Evolutionary conservation across 37 sponge, comb jelly and placozoan genomes (phyloP).

Genomic region (Mnemiopsis leidyi): DNA sequence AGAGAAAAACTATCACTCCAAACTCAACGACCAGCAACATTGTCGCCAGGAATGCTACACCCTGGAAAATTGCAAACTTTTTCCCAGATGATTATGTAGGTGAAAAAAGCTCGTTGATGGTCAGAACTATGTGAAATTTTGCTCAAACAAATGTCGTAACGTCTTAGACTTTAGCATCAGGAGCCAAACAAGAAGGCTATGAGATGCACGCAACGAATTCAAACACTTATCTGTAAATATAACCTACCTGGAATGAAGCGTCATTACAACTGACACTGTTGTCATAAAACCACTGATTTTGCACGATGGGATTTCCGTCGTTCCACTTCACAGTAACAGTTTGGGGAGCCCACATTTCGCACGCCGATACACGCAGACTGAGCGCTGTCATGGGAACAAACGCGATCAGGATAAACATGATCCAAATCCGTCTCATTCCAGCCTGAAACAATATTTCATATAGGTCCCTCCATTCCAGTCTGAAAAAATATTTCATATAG

Average conservation of each 20-base stretch:
- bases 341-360: background rate
- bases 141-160: too few relatives aligned
- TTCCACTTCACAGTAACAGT: conserved; percentile 49
- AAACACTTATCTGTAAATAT: too few relatives aligned
- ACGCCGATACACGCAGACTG: background rate
- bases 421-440: conserved; percentile 5
- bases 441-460: too few relatives aligned
- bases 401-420: conserved; percentile 56
- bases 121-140: too few relatives aligned
- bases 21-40: conserved; percentile 38
- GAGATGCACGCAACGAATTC: too few relatives aligned
- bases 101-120: too few relatives aligned
- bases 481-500: too few relatives aligned
- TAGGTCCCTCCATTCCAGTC: too few relatives aligned
- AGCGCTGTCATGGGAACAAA: conserved; percentile 51
- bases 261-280: conserved; percentile 37
- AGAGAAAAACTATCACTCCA: conserved; percentile 43
- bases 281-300: conserved; percentile 59
- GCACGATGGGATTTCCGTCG: background rate
- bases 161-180: too few relatives aligned
- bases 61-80: conserved; percentile 5
- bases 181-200: too few relatives aligned
- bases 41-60: conserved; percentile 18
- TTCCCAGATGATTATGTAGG: too few relatives aligned
- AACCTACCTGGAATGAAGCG: conserved; percentile 19